Evolutionary conservation across 2,888 invertebrate genomes (phyloP).

Genomic region (Drymonia ruficornis): DNA sequence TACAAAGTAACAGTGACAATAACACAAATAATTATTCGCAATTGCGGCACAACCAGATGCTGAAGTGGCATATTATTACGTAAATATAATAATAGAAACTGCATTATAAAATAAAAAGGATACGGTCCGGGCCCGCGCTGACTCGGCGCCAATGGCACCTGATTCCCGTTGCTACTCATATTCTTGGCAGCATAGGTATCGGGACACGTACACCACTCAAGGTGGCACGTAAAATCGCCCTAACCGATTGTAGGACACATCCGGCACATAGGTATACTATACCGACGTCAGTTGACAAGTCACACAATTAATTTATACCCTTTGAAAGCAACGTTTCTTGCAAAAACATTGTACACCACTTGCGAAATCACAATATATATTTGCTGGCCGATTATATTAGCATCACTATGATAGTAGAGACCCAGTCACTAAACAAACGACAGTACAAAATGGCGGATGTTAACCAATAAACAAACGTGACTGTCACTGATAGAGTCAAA

Average conservation of each 20-base stretch:
- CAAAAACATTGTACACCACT: conserved; percentile 80
- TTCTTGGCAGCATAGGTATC: conserved; percentile 85
- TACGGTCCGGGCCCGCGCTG: conserved; percentile 85
- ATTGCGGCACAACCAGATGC: conserved; percentile 69
- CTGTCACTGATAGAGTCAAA: conserved; percentile 67
- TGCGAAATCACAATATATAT: conserved; percentile 70
- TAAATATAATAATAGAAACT: conserved; percentile 69
- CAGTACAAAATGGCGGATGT: conserved; percentile 85
- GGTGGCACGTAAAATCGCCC: conserved; percentile 85
- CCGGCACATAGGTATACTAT: conserved; percentile 79
- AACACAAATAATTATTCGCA: conserved; percentile 55
- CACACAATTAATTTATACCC: conserved; percentile 71
- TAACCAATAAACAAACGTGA: conserved; percentile 84
- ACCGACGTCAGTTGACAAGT: conserved; percentile 80
- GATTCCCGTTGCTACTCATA: conserved; percentile 88
- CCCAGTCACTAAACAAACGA: conserved; percentile 84
- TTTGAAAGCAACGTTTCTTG: conserved; percentile 72
- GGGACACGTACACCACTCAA: conserved; percentile 85
- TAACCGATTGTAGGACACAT: conserved; percentile 84
- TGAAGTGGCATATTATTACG: conserved; percentile 78
- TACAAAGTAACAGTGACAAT: conserved; percentile 35
- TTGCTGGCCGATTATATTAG: conserved; percentile 67
- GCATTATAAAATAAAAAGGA: conserved; percentile 77
- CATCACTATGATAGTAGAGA: conserved; percentile 70
- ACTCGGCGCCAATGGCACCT: conserved; percentile 86